Evolutionary conservation across 1,140 invertebrate species (phyloP).

Genomic region (Euschistus heros): DNA sequence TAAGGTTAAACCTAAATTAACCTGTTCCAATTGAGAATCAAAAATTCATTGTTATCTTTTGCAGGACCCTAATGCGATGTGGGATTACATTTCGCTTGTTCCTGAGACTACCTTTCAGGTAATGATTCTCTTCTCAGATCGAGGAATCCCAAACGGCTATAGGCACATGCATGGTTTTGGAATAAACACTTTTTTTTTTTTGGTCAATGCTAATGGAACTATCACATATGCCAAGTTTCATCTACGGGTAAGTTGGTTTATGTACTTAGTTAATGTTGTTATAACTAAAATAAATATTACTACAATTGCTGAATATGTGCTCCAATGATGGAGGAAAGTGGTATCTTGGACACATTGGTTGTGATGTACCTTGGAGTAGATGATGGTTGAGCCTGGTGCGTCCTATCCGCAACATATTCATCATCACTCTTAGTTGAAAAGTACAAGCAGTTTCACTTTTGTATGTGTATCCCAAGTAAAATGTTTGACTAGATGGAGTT

Average conservation of each 20-base stretch:
- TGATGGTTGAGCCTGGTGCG: too few species aligned
- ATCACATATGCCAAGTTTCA: conserved; percentile 85
- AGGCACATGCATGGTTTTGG: conserved; percentile 91
- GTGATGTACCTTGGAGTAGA: too few species aligned
- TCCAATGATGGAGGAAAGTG: too few species aligned
- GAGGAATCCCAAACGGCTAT: conserved; percentile 83
- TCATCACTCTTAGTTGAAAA: too few species aligned
- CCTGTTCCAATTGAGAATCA: not conserved
- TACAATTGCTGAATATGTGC: not conserved
- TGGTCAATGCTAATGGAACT: conserved; percentile 65
- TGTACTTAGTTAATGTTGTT: not conserved
- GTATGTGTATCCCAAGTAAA: too few species aligned
- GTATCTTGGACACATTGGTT: too few species aligned
- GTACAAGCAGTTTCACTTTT: too few species aligned
- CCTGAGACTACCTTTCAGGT: conserved; percentile 81
- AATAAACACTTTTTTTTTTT: conserved; percentile 88
- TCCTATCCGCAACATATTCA: too few species aligned
- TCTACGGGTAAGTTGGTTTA: conserved; percentile 51
- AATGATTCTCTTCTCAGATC: conserved; percentile 74
- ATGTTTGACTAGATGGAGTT: too few species aligned
- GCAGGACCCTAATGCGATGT: conserved; percentile 82
- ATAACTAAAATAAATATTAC: not conserved
- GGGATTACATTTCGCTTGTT: conserved; percentile 84
- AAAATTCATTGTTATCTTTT: conserved; percentile 21
- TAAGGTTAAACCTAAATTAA: conserved; percentile 36